Percentiles rank a stretch among this genome's conserved stretches.
phyloP scores from a whole-genome alignment of 2,797 vertebrate genomes.

The Channallabes apus region DNA sequence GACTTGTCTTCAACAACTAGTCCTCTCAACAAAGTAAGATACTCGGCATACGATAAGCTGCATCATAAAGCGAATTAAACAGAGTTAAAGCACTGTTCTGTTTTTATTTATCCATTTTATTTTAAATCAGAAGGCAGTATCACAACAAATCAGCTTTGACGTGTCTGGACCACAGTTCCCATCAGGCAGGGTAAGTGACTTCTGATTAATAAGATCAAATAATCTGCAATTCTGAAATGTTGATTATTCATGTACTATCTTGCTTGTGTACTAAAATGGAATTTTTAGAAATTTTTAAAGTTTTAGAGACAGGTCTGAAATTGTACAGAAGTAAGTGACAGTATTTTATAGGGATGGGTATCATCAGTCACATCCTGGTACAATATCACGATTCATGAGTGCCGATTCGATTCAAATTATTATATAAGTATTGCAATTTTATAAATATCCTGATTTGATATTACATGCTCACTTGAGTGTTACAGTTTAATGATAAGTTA shows the following conservation, averaged over 20 bases:
- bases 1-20: slow-evolving; percentile 55
- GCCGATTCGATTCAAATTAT: no score
- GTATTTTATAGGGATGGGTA: not conserved
- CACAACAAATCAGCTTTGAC: slow-evolving; percentile 75
- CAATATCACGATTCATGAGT: no score
- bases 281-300: no score
- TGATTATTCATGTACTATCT: not conserved
- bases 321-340: not conserved
- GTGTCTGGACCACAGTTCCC: slow-evolving; percentile 61
- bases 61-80: not conserved
- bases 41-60: not conserved
- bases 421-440: no score
- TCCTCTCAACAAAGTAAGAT: slow-evolving; percentile 67
- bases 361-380: no score
- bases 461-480: no score
- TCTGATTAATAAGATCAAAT: not conserved
- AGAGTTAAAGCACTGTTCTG: not conserved
- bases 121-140: slow-evolving; percentile 62
- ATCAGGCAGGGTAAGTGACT: slow-evolving; percentile 61
- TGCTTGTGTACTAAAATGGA: not conserved
- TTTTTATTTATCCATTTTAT: not conserved
- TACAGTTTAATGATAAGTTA: no score
- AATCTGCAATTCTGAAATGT: not conserved
- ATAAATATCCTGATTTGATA: no score
- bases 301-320: not conserved